phyloP scores from a whole-genome alignment of 2,797 vertebrate species.

The Tragopan temminckii region DNA sequence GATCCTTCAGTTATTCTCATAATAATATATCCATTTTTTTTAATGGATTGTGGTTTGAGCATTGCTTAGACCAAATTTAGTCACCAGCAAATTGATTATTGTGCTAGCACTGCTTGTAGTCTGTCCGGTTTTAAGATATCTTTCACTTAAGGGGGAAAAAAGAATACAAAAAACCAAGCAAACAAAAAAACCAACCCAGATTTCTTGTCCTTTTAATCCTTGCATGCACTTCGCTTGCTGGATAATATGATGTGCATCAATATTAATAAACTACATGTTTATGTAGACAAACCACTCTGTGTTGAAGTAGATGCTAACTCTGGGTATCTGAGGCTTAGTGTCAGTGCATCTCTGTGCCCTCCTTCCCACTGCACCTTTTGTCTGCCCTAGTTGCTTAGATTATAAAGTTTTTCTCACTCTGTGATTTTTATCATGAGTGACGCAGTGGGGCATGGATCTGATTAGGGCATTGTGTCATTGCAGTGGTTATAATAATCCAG shows the following conservation, averaged over 20 bases:
- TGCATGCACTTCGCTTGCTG: neutral
- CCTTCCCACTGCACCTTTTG: slow-evolving; percentile 45
- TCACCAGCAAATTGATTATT: neutral
- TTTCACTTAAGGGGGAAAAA: neutral
- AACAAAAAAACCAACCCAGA: rapidly evolving
- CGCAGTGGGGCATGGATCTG: neutral
- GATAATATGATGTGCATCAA: neutral
- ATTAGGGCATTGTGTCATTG: slow-evolving; percentile 19
- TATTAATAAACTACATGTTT: neutral
- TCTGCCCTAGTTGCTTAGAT: slow-evolving; percentile 9
- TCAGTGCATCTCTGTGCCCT: neutral
- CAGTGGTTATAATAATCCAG: slow-evolving; percentile 14
- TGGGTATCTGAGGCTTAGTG: neutral
- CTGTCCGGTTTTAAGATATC: neutral
- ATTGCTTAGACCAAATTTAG: neutral
- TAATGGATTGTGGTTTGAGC: neutral
- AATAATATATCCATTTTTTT: neutral
- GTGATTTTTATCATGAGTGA: neutral
- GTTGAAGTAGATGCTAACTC: neutral
- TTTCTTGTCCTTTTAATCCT: neutral
- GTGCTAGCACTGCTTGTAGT: neutral
- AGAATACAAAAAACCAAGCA: neutral
- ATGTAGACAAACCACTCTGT: neutral
- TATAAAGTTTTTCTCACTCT: slow-evolving; percentile 41
- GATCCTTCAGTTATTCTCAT: neutral